These are phyloP conservation scores for Typhlichthys subterraneus DNA, from an alignment of 2,797 vertebrate species.

Conservation along the genomic window DNA sequence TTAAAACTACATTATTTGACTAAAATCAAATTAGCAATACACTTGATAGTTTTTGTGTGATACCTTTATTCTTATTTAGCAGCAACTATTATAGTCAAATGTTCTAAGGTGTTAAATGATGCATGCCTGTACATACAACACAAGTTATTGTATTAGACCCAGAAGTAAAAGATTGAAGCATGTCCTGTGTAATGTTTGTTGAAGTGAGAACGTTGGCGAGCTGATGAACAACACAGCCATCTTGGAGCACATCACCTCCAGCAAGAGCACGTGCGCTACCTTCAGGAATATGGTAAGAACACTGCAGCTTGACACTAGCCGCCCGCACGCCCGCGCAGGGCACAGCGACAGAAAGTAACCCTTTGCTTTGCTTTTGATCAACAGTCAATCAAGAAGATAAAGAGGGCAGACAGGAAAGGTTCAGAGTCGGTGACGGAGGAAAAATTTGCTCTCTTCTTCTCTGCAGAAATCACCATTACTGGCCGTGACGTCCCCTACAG, in stretches of 20 bases:
- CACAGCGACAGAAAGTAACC: not conserved
- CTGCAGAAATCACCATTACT: conserved; percentile 81
- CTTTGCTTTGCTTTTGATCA: not conserved
- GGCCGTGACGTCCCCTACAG: conserved; percentile 78
- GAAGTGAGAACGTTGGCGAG: conserved; percentile 91
- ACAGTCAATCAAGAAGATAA: conserved; percentile 96
- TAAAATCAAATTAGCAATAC: too few species aligned
- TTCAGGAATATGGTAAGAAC: conserved; percentile 93
- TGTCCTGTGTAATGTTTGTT: not conserved
- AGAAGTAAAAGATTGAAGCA: not conserved
- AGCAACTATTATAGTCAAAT: too few species aligned
- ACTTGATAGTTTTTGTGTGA: too few species aligned
- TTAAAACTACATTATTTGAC: too few species aligned
- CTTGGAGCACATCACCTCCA: conserved; percentile 87
- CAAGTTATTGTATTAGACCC: too few species aligned
- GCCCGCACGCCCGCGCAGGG: not conserved
- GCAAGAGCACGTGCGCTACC: conserved; percentile 85
- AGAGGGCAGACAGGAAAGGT: conserved; percentile 93
- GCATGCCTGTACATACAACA: too few species aligned
- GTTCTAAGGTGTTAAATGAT: too few species aligned
- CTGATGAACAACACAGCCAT: conserved; percentile 88
- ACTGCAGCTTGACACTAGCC: not conserved
- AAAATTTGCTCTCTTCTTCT: conserved; percentile 94
- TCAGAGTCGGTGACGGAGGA: conserved; percentile 97
- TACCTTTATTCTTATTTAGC: too few species aligned